Base-by-base conservation (phyloP, 2,888 invertebrate genomes). In the Drepanosiphum platanoidis region DNA sequence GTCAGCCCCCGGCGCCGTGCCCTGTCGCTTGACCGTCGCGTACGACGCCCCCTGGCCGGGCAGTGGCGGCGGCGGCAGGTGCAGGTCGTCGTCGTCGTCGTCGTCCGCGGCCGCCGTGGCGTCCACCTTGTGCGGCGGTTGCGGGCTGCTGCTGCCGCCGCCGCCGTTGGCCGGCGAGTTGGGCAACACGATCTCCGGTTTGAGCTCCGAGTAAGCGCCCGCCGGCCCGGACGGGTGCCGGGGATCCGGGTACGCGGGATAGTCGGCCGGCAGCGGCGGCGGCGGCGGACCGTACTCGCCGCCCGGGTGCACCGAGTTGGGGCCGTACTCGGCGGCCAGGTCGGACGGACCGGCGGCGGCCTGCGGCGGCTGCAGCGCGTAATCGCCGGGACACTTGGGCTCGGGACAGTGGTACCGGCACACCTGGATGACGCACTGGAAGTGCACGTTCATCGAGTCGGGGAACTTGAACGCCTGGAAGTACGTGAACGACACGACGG, bases 381-480 rank as follows among this genome's bases (percentile, higher is more conserved):
- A 92, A 87, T 91, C 91, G 11, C 91, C 92, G 46, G 92, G 94
- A 90, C 97, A 97, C 90, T 96, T 96, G 3, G 96, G 96, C 89
- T 97, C 96, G 2, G 97, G 97, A 88, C 97, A 97, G 89, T 97
- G 96, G 90, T 96, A 96, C 88, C 97, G 93, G 89, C 97, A 97
- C 5, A 97, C 97, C 91, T 97, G 97, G 88, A 97, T 97, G 70
- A 97, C 96, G 89, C 97, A 97, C 90, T 97, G 97, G 94, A 97
- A 97, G 92, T 97, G 97, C 4, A 97, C 97, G 90, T 97, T 97
- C 97, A 97, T 97, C 18, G 96, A 96, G 90, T 97, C 97, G 1
- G 97, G 97, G 93, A 97, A 97, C 90, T 97, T 97, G 91, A 97
- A 97, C 9, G 97, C 97, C 91, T 97, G 97, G 95, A 97, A 97